These are phyloP conservation scores for Paradisaea rubra DNA, from an alignment of 2,113 vertebrate genomes.

Conservation along the genomic window DNA sequence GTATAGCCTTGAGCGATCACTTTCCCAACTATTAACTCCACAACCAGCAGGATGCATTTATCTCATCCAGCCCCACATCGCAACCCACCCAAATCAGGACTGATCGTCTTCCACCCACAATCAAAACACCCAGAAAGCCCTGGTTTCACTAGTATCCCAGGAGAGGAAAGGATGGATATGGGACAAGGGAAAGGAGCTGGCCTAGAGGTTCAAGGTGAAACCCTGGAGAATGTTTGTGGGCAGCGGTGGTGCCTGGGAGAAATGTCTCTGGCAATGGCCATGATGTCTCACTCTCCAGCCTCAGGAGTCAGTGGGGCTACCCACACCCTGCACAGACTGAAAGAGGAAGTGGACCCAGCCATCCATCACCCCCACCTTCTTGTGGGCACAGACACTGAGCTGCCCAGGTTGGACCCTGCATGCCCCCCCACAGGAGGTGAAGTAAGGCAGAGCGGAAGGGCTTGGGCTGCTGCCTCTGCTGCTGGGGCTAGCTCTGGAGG, in stretches of 20 bases:
- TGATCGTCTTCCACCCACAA: background rate
- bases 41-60: background rate
- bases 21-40: background rate
- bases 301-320: background rate
- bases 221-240: background rate
- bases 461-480: background rate
- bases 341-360: background rate
- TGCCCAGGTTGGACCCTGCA: background rate
- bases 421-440: rapidly evolving
- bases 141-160: background rate
- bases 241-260: background rate
- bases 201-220: background rate
- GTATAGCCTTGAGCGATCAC: background rate
- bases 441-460: rapidly evolving
- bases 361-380: background rate
- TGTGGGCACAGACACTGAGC: background rate
- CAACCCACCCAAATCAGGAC: background rate
- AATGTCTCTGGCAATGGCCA: background rate
- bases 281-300: background rate
- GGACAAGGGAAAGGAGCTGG: background rate
- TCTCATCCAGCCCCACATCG: background rate
- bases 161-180: background rate
- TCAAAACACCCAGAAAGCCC: background rate
- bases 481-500: background rate
- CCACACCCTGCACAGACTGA: background rate